Conservation (phyloP, 1,140 invertebrate genomes). For the Papilio polytes region DNA sequence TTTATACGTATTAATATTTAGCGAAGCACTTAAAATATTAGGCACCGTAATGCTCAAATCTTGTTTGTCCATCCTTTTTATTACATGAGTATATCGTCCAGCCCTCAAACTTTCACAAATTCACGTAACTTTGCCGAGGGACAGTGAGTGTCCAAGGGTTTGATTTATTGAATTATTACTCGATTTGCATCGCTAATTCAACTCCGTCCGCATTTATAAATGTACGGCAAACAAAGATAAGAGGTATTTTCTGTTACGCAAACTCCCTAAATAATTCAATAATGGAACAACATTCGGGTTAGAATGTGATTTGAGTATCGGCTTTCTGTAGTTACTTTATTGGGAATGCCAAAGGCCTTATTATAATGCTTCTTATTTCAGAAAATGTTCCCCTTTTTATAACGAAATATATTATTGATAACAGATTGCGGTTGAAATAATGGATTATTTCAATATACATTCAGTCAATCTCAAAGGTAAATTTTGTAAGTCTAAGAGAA, state of each 20-base stretch:
- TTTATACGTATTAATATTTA: not conserved
- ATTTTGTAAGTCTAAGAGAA: not conserved
- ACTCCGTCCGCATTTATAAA: conserved; percentile 30
- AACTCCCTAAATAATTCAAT: conserved; percentile 31
- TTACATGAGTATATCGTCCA: not conserved
- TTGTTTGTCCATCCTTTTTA: conserved; percentile 25
- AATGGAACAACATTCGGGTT: conserved; percentile 19
- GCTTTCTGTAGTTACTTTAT: conserved; percentile 31
- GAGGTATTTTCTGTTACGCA: conserved; percentile 26
- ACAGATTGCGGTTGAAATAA: not conserved
- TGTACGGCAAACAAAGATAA: conserved; percentile 34
- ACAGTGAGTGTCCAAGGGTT: conserved; percentile 27
- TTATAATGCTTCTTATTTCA: conserved; percentile 23
- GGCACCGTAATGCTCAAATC: conserved; percentile 7
- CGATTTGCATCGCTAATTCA: conserved; percentile 37
- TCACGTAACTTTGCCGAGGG: conserved; percentile 25
- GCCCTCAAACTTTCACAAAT: conserved; percentile 5
- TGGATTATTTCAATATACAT: conserved; percentile 4
- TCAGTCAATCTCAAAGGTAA: not conserved
- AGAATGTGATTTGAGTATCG: conserved; percentile 17
- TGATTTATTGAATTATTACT: conserved; percentile 38
- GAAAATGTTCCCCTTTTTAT: conserved; percentile 12
- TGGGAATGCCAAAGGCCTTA: conserved; percentile 26
- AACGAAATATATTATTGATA: conserved; percentile 6
- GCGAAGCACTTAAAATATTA: conserved; percentile 11